A percentile compares a stretch with the other conserved stretches of the same genome.
Conservation (phyloP, 1,140 invertebrate genomes). For the Euura saliciscinereae region DNA sequence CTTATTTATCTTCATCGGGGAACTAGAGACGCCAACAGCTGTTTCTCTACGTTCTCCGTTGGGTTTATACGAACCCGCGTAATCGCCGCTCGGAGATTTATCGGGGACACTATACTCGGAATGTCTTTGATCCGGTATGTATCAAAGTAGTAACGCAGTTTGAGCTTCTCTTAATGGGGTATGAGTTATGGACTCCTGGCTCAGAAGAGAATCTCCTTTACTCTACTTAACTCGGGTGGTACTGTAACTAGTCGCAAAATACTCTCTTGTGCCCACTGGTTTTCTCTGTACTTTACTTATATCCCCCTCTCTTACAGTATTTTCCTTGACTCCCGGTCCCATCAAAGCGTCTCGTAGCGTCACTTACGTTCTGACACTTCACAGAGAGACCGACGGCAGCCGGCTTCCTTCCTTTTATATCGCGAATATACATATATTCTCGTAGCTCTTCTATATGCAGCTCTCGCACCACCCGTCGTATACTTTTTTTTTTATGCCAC, state of each 20-base stretch:
- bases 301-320: no score
- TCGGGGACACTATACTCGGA: slow-evolving; percentile 40
- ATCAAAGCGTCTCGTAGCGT: not conserved
- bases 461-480: no score
- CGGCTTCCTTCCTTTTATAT: no score
- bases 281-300: no score
- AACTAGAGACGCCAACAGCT: no score
- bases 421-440: no score
- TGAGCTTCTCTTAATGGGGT: slow-evolving; percentile 52
- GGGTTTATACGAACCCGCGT: slow-evolving; percentile 1
- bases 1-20: not conserved
- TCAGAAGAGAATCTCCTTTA: not conserved
- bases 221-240: not conserved
- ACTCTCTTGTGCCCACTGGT: no score
- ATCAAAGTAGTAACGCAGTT: slow-evolving; percentile 50
- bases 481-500: no score
- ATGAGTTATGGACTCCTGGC: slow-evolving; percentile 47
- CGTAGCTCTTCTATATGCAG: no score
- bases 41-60: not conserved
- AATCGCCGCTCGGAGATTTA: slow-evolving; percentile 41
- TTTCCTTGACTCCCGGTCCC: not conserved
- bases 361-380: not conserved
- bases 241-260: not conserved
- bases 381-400: not conserved
- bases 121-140: slow-evolving; percentile 54